Evolutionary conservation across 2,888 invertebrate species (phyloP).

Genomic region (Lycocerus yunnanus): DNA sequence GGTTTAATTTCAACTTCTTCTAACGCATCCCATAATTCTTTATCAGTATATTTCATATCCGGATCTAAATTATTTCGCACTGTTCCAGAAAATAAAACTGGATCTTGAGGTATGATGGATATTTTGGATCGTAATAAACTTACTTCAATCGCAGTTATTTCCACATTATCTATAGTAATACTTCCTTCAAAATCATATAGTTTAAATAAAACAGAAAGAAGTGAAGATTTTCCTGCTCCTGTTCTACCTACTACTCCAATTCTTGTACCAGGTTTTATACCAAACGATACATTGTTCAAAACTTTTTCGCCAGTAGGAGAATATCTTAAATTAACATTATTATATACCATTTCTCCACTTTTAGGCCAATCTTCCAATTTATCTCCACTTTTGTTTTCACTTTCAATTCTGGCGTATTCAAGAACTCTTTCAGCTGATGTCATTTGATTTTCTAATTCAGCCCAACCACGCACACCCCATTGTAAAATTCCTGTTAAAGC

Average conservation of each 20-base stretch:
- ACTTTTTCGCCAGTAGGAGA: conserved; percentile 70
- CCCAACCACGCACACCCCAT: conserved; percentile 79
- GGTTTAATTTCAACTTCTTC: conserved; percentile 79
- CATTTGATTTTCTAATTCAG: conserved; percentile 81
- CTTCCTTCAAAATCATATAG: conserved; percentile 76
- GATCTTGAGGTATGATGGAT: conserved; percentile 86
- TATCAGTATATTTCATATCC: conserved; percentile 76
- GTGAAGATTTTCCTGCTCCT: conserved; percentile 79
- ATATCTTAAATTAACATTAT: conserved; percentile 73
- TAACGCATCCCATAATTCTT: conserved; percentile 80
- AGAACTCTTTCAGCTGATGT: conserved; percentile 83
- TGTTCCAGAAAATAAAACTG: conserved; percentile 83
- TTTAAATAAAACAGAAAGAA: conserved; percentile 78
- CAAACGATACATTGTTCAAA: conserved; percentile 69
- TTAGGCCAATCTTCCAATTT: conserved; percentile 74
- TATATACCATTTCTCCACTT: conserved; percentile 69
- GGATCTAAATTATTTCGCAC: conserved; percentile 88
- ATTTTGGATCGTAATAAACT: conserved; percentile 74
- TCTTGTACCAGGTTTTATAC: conserved; percentile 70
- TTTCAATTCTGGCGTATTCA: conserved; percentile 56
- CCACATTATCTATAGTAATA: conserved; percentile 78
- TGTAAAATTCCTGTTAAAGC: conserved; percentile 71
- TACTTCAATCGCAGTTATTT: conserved; percentile 72
- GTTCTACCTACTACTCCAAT: conserved; percentile 81
- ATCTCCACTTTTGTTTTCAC: conserved; percentile 45